A percentile compares a stretch with the other conserved stretches of the same genome.
These are phyloP conservation scores for Neosilurus mollespiculum DNA, from an alignment of 2,797 vertebrate genomes.

Conservation along the genomic window DNA sequence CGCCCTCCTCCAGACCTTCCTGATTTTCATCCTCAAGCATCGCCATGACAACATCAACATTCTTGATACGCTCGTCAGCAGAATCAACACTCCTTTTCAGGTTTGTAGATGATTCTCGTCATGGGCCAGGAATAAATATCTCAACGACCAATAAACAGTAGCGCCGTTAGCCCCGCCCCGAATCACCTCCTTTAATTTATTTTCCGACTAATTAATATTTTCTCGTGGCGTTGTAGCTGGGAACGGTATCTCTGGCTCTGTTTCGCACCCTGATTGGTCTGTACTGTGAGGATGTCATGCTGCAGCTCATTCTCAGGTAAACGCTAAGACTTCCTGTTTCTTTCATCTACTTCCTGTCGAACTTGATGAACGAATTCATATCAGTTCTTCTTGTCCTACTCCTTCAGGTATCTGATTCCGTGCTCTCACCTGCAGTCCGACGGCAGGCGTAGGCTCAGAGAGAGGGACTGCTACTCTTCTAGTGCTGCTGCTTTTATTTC, in stretches of 20 bases:
- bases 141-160: background rate
- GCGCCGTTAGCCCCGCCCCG: background rate
- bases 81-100: slow-evolving; percentile 96
- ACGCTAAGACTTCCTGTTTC: background rate
- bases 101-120: slow-evolving; percentile 64
- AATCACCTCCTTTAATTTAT: background rate
- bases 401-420: slow-evolving; percentile 86
- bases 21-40: slow-evolving; percentile 90
- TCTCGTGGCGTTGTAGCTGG: slow-evolving; percentile 74
- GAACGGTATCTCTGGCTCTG: slow-evolving; percentile 91
- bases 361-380: background rate
- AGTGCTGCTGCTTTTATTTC: slow-evolving; percentile 83
- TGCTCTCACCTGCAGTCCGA: slow-evolving; percentile 85
- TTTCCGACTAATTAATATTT: background rate
- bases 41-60: slow-evolving; percentile 89
- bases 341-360: background rate
- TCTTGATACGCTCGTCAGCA: slow-evolving; percentile 90
- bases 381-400: background rate
- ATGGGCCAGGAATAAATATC: background rate
- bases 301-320: slow-evolving; percentile 92
- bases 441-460: slow-evolving; percentile 75
- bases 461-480: slow-evolving; percentile 83
- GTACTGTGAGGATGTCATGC: slow-evolving; percentile 96
- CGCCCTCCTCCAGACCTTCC: slow-evolving; percentile 89
- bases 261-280: slow-evolving; percentile 93